phyloP scores from a whole-genome alignment of 2,113 vertebrate genomes.

The Rhodinocichla rosea region DNA sequence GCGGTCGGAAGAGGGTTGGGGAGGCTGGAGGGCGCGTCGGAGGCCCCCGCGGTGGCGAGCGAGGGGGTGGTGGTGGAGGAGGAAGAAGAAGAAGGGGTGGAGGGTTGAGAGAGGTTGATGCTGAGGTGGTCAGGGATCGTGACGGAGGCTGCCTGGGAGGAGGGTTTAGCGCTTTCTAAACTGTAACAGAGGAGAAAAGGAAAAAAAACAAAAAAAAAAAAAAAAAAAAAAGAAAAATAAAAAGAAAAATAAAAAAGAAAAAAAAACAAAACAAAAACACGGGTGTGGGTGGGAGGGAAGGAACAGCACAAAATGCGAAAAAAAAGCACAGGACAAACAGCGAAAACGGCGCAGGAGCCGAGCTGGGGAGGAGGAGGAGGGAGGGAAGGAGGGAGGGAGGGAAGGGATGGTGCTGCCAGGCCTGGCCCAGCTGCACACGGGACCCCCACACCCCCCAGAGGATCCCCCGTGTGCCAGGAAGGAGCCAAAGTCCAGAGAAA shows the following conservation, averaged over 20 bases:
- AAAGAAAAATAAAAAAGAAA: too few species aligned
- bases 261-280: too few species aligned
- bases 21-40: constrained; percentile 82
- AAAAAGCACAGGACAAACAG: not conserved
- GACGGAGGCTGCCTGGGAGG: constrained; percentile 82
- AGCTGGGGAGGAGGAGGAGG: not conserved
- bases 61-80: constrained; percentile 88
- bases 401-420: not conserved
- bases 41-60: constrained; percentile 12
- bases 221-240: rapidly evolving
- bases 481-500: not conserved
- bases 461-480: not conserved
- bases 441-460: not conserved
- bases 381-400: not conserved
- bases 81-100: constrained; percentile 88
- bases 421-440: not conserved
- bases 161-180: constrained; percentile 88
- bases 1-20: constrained; percentile 87
- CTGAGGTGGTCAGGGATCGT: constrained; percentile 91
- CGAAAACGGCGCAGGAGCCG: not conserved
- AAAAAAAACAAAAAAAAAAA: constrained; percentile 20
- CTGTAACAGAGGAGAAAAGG: constrained; percentile 77
- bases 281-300: not conserved
- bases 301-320: not conserved
- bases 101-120: constrained; percentile 88